Conservation (phyloP, 2,888 invertebrate genomes). For the Trichogramma dendrolimi region DNA sequence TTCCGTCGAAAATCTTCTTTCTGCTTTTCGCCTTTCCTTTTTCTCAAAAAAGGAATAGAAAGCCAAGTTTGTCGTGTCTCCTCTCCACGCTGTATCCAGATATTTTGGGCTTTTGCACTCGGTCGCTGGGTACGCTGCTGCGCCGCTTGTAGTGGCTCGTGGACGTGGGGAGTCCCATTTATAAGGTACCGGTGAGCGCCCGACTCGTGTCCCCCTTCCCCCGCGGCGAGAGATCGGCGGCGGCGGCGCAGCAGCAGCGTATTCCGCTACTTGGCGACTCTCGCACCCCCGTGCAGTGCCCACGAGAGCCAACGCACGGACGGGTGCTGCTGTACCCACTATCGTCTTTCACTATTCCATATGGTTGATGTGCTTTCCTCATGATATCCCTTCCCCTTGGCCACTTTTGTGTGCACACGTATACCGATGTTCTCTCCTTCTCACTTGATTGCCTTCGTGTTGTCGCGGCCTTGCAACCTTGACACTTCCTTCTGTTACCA, state of each 20-base stretch:
- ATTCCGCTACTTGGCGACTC: conserved; percentile 28
- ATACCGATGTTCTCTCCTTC: conserved; percentile 22
- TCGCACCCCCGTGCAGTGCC: conserved; percentile 19
- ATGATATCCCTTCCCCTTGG: conserved; percentile 2
- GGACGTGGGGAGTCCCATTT: conserved; percentile 48
- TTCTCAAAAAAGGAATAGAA: neutral
- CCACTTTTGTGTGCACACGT: conserved; percentile 4
- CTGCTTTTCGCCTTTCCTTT: neutral
- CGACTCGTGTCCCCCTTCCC: conserved; percentile 37
- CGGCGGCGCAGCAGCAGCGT: conserved; percentile 23
- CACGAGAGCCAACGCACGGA: conserved; percentile 25
- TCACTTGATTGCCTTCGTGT: conserved; percentile 25
- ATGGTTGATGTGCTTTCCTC: neutral
- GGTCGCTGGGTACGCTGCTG: conserved; percentile 36
- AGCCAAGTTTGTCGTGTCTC: neutral
- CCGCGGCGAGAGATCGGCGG: conserved; percentile 16
- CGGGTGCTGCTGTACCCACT: conserved; percentile 2
- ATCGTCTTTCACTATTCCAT: conserved; percentile 16
- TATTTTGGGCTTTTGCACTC: conserved; percentile 18
- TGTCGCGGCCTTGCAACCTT: conserved; percentile 33
- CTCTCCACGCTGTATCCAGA: conserved; percentile 11
- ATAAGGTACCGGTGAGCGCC: conserved; percentile 38
- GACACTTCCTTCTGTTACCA: conserved; percentile 29
- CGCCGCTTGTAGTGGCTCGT: conserved; percentile 46
- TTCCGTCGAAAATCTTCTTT: too few relatives aligned